Evolutionary conservation across 2,113 vertebrate species (phyloP).

Genomic region (Mesoclemmys tuberculata): DNA sequence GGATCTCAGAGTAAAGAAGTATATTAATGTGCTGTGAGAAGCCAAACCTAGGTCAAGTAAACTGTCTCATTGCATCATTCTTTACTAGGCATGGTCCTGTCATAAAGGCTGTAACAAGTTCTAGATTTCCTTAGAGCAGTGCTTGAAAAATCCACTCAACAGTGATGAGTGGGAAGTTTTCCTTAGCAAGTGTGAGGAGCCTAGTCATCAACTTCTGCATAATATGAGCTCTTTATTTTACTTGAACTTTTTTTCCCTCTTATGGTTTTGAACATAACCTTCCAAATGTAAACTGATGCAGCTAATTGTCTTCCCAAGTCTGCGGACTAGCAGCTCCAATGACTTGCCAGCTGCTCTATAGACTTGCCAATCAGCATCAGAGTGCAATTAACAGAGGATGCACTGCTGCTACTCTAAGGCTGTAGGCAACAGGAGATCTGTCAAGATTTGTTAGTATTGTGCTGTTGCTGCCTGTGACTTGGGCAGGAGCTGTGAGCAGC

Average conservation of each 20-base stretch:
- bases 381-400: neutral
- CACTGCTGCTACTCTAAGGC: neutral
- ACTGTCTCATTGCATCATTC: constrained; percentile 58
- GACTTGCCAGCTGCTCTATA: neutral
- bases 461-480: neutral
- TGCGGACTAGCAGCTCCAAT: neutral
- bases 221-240: neutral
- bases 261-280: neutral
- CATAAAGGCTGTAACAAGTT: constrained; percentile 69
- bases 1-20: constrained; percentile 34
- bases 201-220: neutral
- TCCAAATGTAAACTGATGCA: neutral
- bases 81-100: constrained; percentile 41
- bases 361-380: neutral
- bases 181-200: neutral
- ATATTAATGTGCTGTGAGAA: constrained; percentile 57
- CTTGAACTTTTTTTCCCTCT: neutral
- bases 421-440: neutral
- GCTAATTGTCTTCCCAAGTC: neutral
- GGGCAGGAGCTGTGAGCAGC: neutral
- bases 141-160: constrained; percentile 49
- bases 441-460: neutral
- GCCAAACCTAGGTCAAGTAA: constrained; percentile 57
- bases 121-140: constrained; percentile 51
- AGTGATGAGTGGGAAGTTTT: constrained; percentile 32